These are phyloP conservation scores for Tiliqua scincoides DNA, from an alignment of 2,113 vertebrate species.

Conservation along the genomic window DNA sequence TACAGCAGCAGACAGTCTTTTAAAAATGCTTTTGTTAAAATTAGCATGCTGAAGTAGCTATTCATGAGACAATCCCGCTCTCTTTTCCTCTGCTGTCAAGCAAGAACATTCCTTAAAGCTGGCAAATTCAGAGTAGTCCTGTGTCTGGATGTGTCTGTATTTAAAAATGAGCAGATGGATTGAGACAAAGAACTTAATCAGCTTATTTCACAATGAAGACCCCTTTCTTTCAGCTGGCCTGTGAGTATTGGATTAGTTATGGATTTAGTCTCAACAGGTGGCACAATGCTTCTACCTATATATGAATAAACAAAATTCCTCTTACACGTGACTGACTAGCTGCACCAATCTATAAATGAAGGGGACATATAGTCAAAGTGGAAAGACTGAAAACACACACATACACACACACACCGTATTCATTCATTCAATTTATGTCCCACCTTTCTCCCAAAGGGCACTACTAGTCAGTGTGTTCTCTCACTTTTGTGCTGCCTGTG, in stretches of 20 bases:
- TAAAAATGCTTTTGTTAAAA: not conserved
- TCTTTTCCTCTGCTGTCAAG: not conserved
- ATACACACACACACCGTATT: not conserved
- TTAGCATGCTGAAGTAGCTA: not conserved
- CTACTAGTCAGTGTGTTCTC: not conserved
- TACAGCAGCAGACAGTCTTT: not conserved
- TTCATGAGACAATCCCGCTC: not conserved
- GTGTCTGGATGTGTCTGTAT: conserved; percentile 15
- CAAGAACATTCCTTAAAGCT: not conserved
- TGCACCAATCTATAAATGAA: not conserved
- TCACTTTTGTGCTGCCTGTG: not conserved
- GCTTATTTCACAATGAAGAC: conserved; percentile 35
- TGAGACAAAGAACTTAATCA: conserved; percentile 13
- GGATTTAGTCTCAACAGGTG: conserved; percentile 41
- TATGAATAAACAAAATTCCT: not conserved
- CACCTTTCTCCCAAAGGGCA: too few relatives aligned
- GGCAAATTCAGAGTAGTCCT: conserved; percentile 26
- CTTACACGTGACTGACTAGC: not conserved
- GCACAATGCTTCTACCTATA: conserved; percentile 25
- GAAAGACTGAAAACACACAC: not conserved
- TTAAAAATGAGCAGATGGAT: conserved; percentile 43
- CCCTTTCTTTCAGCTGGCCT: conserved; percentile 33
- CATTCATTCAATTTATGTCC: too few relatives aligned
- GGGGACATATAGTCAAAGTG: not conserved
- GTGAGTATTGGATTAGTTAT: conserved; percentile 55